These are phyloP conservation scores for Aphyosemion australe DNA, from an alignment of 2,113 vertebrate genomes.

Conservation along the genomic window DNA sequence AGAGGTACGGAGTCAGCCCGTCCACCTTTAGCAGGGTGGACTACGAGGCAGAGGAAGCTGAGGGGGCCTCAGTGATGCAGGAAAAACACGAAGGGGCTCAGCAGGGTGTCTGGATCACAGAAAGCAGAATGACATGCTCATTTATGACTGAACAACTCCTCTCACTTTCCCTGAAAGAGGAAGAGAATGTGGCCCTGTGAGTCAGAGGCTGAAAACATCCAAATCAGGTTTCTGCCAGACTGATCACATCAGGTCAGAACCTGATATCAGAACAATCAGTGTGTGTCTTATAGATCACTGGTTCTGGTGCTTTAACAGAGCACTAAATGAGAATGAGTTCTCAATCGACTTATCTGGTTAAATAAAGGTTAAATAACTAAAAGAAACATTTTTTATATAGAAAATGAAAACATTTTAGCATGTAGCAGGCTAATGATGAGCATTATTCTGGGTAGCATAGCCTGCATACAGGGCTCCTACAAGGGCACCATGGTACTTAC, in stretches of 20 bases:
- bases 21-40: constrained; percentile 59
- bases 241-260: constrained; percentile 28
- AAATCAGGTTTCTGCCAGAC: constrained; percentile 48
- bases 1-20: constrained; percentile 34
- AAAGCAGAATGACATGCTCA: constrained; percentile 48
- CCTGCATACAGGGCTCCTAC: too few relatives aligned
- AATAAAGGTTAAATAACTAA: too few relatives aligned
- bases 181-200: constrained; percentile 30
- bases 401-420: too few relatives aligned
- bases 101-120: constrained; percentile 56
- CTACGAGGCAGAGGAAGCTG: constrained; percentile 1
- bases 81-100: constrained; percentile 18
- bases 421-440: too few relatives aligned
- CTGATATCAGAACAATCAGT: too few relatives aligned
- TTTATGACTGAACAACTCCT: constrained; percentile 43
- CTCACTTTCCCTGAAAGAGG: constrained; percentile 44
- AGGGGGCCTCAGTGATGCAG: constrained; percentile 8
- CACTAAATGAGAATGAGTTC: too few relatives aligned
- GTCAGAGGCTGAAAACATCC: constrained; percentile 11
- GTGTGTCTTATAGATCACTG: too few relatives aligned
- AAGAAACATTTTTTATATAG: too few relatives aligned
- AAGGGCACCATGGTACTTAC: too few relatives aligned
- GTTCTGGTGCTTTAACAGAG: too few relatives aligned
- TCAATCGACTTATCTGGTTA: too few relatives aligned
- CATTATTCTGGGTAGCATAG: too few relatives aligned